Evolutionary conservation across 1,140 invertebrate genomes (phyloP).

Genomic region (Trichomalopsis sarcophagae): DNA sequence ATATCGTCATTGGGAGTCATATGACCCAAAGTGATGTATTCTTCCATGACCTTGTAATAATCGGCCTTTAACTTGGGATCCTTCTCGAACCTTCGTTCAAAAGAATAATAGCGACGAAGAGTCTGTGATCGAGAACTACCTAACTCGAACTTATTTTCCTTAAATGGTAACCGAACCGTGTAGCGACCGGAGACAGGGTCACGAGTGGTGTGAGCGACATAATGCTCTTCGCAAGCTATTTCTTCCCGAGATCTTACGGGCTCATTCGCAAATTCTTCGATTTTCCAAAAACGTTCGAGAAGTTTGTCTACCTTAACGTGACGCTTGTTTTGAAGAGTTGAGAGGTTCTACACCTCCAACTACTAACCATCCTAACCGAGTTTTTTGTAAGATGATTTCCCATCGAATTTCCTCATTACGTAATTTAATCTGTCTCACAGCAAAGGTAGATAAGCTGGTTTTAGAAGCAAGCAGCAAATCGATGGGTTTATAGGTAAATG

Average conservation of each 20-base stretch:
- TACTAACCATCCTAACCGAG: slow-evolving; percentile 18
- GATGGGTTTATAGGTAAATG: not conserved
- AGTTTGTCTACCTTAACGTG: not conserved
- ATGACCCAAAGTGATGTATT: not conserved
- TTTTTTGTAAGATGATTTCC: slow-evolving; percentile 6
- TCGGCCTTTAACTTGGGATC: not conserved
- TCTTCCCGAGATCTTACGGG: not conserved
- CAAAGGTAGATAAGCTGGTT: slow-evolving; percentile 5
- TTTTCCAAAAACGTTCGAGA: not conserved
- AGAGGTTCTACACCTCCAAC: not conserved
- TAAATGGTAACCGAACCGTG: not conserved
- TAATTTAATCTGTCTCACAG: slow-evolving; percentile 28
- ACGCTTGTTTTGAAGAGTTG: not conserved
- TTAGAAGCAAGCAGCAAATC: slow-evolving; percentile 17
- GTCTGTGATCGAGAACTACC: not conserved
- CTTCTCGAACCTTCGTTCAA: not conserved
- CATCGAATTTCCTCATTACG: too few relatives aligned
- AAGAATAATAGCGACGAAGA: not conserved
- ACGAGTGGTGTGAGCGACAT: not conserved
- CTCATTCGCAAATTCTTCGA: not conserved
- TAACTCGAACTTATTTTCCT: not conserved
- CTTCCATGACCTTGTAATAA: not conserved
- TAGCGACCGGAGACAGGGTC: not conserved
- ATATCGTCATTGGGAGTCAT: not conserved
- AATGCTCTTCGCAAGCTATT: not conserved